A percentile compares a stretch with the other conserved stretches of the same genome.
Evolutionary conservation across 2,113 vertebrate genomes (phyloP).

Genomic region (Myocastor coypus): DNA sequence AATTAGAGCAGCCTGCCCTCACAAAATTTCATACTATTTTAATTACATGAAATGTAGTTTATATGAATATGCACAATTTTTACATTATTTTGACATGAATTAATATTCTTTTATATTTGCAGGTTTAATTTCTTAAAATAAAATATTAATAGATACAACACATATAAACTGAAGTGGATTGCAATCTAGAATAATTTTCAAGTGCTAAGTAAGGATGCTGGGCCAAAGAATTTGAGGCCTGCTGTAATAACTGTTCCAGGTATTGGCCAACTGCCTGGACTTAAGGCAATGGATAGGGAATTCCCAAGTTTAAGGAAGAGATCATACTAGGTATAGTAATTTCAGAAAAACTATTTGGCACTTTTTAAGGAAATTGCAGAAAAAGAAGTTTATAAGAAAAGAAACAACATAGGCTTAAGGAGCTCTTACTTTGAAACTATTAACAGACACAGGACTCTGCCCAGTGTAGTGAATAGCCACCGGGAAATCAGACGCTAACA

Average conservation of each 20-base stretch:
- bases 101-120: background rate
- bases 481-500: background rate
- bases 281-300: conserved; percentile 15
- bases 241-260: background rate
- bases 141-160: background rate
- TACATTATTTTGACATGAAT: conserved; percentile 42
- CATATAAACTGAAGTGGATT: background rate
- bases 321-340: background rate
- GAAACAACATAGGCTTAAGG: background rate
- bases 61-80: background rate
- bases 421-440: background rate
- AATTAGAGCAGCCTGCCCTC: background rate
- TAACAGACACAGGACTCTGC: conserved; percentile 18
- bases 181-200: conserved; percentile 42
- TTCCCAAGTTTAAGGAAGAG: background rate
- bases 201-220: background rate
- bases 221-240: conserved; percentile 19
- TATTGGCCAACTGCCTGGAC: background rate
- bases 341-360: background rate
- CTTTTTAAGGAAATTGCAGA: background rate
- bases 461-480: background rate
- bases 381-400: background rate
- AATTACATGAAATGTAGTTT: conserved; percentile 22
- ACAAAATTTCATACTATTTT: background rate
- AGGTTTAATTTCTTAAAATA: conserved; percentile 10